Evolutionary conservation across 1,140 invertebrate species (phyloP), one percentile per base, ranked within the genome.

Genomic region (Cotesia vestalis): DNA sequence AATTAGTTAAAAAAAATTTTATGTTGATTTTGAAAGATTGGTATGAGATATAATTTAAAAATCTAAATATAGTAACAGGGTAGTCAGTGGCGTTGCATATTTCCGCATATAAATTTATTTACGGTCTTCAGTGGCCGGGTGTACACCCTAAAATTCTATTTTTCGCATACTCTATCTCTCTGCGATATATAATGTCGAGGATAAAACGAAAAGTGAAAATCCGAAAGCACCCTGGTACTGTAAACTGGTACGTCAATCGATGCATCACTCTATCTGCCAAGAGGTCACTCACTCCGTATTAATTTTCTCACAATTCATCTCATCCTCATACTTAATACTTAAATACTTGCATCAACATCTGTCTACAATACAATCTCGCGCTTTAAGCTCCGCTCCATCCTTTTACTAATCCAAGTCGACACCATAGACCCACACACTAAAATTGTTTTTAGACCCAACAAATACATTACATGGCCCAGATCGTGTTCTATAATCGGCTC

Each of bases 41-140:
- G 79, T 82, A 84, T 84, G 82, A 84, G 82, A 82, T 81, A 84
- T 81, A 84, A 84, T 84, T 84, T 84, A 78, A 76, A 72, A 70
- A 71, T 77, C 83, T 84, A 83, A 82, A 78, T 84, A 67, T 84
- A 84, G 76, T 75, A 68, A 74, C 72, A 76, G 81, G 79, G 78
- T 84, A 77, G 75, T 83, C 77, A 76, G 81, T 83, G 75, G 81
- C 78, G 80, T 78, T 80, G 78, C 81, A 84, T 84, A 84, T 84
- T 84, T 84, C 83, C 83, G 82, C 81, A 84, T 84, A 83, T 84
- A 83, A 79, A 80, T 84, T 84, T 84, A 84, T 84, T 84, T 84
- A 81, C 77, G 79, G 75, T 80, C 55, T 70, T 46, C 75, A 73
- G 73, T 60, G 59, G 14, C 69, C 73, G 78, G 77, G 77, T 80